phyloP scores from a whole-genome alignment of 2,888 invertebrate genomes.

The Tortrix viridana region DNA sequence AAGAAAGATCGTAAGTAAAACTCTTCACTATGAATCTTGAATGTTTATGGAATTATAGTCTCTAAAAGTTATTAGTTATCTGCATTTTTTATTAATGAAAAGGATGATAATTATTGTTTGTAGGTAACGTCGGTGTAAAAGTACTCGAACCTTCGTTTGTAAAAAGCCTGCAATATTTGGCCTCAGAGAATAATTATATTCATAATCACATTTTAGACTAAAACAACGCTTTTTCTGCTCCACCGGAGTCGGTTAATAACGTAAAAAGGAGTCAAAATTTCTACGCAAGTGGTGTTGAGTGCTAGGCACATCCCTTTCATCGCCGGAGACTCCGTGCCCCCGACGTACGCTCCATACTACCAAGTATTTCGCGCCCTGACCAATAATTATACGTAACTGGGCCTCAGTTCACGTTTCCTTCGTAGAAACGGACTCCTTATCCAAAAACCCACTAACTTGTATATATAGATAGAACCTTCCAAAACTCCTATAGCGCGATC shows the following conservation, averaged over 20 bases:
- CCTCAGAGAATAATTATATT: too few species aligned
- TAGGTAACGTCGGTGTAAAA: too few species aligned
- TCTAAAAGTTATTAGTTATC: too few species aligned
- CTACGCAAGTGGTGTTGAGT: constrained; percentile 76
- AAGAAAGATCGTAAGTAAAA: too few species aligned
- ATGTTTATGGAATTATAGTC: too few species aligned
- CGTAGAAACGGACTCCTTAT: constrained; percentile 76
- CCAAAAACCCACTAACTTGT: constrained; percentile 28
- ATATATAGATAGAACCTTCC: constrained; percentile 45
- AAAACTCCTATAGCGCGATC: constrained; percentile 64
- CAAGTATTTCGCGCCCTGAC: constrained; percentile 66
- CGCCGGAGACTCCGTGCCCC: constrained; percentile 58
- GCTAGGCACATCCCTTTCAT: constrained; percentile 71
- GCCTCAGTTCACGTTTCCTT: constrained; percentile 58
- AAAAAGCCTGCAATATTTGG: too few species aligned
- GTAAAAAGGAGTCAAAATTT: constrained; percentile 76
- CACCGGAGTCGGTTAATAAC: too few species aligned
- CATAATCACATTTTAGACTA: too few species aligned
- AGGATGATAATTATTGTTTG: too few species aligned
- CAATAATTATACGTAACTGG: constrained; percentile 53
- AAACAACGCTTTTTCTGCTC: background rate
- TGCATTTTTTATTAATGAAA: too few species aligned
- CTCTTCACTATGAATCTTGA: too few species aligned
- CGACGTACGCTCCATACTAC: constrained; percentile 63
- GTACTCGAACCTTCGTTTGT: too few species aligned